A percentile compares a stretch with the other conserved stretches of the same genome.
Evolutionary conservation across 2,888 invertebrate genomes (phyloP).

Genomic region (Pardosa pseudoannulata): DNA sequence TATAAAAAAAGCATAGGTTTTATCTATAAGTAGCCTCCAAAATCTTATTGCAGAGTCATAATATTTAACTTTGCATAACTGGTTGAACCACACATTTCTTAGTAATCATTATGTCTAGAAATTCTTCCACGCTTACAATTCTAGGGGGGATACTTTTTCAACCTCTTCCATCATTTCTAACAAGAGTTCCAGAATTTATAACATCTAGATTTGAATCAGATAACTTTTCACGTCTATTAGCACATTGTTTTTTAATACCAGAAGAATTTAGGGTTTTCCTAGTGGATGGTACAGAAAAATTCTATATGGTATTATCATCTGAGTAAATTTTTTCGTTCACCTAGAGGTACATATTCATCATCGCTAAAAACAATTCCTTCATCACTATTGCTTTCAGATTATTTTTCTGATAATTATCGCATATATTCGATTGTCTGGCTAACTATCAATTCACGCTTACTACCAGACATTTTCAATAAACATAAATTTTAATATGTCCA

Average conservation of each 20-base stretch:
- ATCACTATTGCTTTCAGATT: not conserved
- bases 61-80: not conserved
- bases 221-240: no score
- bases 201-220: not conserved
- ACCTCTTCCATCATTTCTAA: not conserved
- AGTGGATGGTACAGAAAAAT: not conserved
- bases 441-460: not conserved
- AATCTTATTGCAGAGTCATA: not conserved
- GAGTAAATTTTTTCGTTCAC: not conserved
- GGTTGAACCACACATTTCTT: not conserved
- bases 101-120: not conserved
- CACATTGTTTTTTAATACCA: not conserved
- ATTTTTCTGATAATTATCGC: not conserved
- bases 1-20: no score
- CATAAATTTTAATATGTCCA: no score
- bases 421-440: not conserved
- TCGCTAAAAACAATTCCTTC: conserved; percentile 3
- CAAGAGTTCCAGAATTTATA: conserved; percentile 14
- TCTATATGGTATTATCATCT: not conserved
- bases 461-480: no score
- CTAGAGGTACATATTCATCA: no score
- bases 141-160: not conserved
- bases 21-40: not conserved
- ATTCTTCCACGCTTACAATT: not conserved
- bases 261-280: not conserved